Conservation (phyloP, 1,140 invertebrate genomes). For the Bombus turneri region DNA sequence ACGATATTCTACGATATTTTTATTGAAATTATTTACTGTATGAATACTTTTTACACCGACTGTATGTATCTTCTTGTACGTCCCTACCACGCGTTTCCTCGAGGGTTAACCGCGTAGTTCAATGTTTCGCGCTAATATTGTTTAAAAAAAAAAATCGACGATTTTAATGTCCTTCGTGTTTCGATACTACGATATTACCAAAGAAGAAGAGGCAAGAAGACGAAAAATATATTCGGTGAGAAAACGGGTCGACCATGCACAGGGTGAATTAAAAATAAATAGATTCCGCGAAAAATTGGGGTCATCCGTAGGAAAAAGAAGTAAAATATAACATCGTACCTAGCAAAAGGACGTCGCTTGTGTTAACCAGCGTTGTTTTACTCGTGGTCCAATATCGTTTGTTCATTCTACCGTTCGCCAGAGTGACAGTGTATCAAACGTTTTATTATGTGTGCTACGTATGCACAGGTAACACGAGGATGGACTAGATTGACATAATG, state of each 20-base stretch:
- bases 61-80: no score
- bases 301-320: background rate
- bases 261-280: conserved; percentile 4
- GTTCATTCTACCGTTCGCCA: background rate
- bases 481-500: no score
- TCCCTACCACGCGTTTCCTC: no score
- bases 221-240: background rate
- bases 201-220: background rate
- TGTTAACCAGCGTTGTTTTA: background rate
- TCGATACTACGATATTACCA: no score
- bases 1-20: no score
- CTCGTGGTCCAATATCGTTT: conserved; percentile 7
- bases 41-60: no score
- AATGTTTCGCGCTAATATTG: background rate
- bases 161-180: no score
- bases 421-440: background rate
- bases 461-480: no score
- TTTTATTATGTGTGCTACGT: no score
- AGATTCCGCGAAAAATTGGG: background rate
- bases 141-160: background rate
- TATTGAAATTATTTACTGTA: no score
- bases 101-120: background rate
- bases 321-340: background rate
- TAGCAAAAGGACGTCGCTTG: background rate
- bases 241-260: background rate